Evolutionary conservation across 2,113 vertebrate genomes (phyloP), one percentile per base, ranked within the genome.

Genomic region (Campylomormyrus tamandua): DNA sequence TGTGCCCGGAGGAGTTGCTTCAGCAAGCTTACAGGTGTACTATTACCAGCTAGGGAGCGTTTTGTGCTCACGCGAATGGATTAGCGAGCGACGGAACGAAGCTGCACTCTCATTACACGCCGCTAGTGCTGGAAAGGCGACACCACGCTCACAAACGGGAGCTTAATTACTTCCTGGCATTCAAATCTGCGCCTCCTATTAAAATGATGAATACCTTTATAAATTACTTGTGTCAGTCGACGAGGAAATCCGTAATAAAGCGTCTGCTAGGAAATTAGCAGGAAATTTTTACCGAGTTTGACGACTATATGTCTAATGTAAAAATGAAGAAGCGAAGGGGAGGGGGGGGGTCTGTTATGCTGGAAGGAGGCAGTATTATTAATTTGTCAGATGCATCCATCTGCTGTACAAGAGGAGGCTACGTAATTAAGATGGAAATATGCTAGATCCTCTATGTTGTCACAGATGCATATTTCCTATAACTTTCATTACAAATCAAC

Each of bases 341-440:
- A 15, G 84, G 91, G 86, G 89, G 42, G 19, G 50, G 84, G 89
- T 13, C 27, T 31, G 31, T 53, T 27, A 53, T 45, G 5, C 5
- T 91, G 11, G 62, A 90, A 92, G 83, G 87, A 93, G 89, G 88
- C 80, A 92, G 50, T 87, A 58, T 70, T 90, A 85, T 87, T 91
- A 52, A 8, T 94, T 94, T 95, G 21, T 74, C 90, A 87, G 90
- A 91, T 93, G 86, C 89, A 93, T 88, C 45, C 3, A 58, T 92
- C 62, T 77, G 58, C 35, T 45, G n/a, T 88, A 8, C 77, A 89
- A 91, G 62, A 58, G 91, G 90, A 91, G 35, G 90, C 90, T 92
- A 91, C 93, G 93, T 91, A 92, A 95, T 92, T 90, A 92, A 92
- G 91, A 91, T 90, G 27, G 70, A 94, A 93, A 70, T 66, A 91